These are phyloP conservation scores for Sciurus carolinensis DNA, from an alignment of 2,797 vertebrate species.

Conservation along the genomic window DNA sequence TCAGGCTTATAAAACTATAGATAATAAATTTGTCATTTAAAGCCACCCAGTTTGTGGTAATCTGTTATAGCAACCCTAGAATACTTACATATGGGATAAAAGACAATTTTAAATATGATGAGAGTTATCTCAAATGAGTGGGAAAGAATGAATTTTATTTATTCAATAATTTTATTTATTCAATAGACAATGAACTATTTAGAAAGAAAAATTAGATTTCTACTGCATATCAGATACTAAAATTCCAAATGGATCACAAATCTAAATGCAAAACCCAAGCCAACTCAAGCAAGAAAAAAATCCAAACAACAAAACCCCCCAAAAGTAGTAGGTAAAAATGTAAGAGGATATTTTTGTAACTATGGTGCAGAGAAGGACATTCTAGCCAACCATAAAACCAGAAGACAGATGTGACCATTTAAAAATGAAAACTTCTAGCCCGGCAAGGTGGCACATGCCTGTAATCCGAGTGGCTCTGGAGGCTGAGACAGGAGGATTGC, in stretches of 20 bases:
- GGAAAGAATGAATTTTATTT: conserved; percentile 54
- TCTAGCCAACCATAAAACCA: conserved; percentile 61
- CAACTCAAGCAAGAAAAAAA: not conserved
- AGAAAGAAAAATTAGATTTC: conserved; percentile 57
- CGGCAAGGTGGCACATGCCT: too few species aligned
- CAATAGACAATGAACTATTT: conserved; percentile 8
- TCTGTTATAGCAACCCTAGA: conserved; percentile 5
- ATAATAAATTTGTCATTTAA: conserved; percentile 58
- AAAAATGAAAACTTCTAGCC: conserved; percentile 65
- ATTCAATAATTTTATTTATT: conserved; percentile 53
- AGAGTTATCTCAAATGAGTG: conserved; percentile 39
- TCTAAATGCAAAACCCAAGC: conserved; percentile 51
- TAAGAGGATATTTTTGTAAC: conserved; percentile 61
- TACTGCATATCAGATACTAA: conserved; percentile 26
- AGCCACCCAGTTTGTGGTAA: not conserved
- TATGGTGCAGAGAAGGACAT: conserved; percentile 28
- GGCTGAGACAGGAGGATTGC: too few species aligned
- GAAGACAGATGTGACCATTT: conserved; percentile 40
- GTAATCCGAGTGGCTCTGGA: too few species aligned
- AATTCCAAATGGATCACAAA: conserved; percentile 63
- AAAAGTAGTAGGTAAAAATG: conserved; percentile 45
- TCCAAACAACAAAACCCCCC: not conserved
- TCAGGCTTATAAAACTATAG: not conserved
- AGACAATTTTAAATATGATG: conserved; percentile 51
- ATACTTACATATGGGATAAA: conserved; percentile 38